These are phyloP conservation scores for Drosophila kambysellisi DNA, from an alignment of 2,888 invertebrate species.

Conservation along the genomic window DNA sequence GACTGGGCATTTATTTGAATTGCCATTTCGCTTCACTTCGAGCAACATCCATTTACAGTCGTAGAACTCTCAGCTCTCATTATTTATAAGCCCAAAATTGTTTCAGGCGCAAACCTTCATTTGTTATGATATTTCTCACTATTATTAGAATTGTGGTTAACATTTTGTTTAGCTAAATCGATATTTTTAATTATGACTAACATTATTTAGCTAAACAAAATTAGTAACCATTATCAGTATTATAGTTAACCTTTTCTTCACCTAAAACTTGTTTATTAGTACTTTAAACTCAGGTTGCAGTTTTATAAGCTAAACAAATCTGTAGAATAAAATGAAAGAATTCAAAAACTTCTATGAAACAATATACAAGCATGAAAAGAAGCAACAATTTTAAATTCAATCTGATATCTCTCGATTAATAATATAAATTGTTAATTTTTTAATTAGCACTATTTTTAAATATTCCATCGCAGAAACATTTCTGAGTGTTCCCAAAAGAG, in stretches of 20 bases:
- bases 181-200: not conserved
- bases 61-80: not conserved
- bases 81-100: not conserved
- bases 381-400: not conserved
- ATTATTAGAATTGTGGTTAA: no score
- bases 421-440: not conserved
- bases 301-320: not conserved
- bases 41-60: constrained; percentile 11
- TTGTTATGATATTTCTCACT: not conserved
- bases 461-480: not conserved
- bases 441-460: not conserved
- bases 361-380: no score
- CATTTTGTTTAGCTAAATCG: not conserved
- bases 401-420: not conserved
- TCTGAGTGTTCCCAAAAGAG: not conserved
- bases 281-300: not conserved
- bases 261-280: not conserved
- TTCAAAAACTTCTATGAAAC: not conserved
- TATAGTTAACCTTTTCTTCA: not conserved
- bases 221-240: not conserved
- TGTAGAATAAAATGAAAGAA: not conserved
- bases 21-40: constrained; percentile 11
- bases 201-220: not conserved
- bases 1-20: constrained; percentile 33
- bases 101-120: not conserved